A percentile compares a stretch with the other conserved stretches of the same genome.
Evolutionary conservation across 2,113 vertebrate species (phyloP).

Genomic region (Dolichallabes microphthalmus): DNA sequence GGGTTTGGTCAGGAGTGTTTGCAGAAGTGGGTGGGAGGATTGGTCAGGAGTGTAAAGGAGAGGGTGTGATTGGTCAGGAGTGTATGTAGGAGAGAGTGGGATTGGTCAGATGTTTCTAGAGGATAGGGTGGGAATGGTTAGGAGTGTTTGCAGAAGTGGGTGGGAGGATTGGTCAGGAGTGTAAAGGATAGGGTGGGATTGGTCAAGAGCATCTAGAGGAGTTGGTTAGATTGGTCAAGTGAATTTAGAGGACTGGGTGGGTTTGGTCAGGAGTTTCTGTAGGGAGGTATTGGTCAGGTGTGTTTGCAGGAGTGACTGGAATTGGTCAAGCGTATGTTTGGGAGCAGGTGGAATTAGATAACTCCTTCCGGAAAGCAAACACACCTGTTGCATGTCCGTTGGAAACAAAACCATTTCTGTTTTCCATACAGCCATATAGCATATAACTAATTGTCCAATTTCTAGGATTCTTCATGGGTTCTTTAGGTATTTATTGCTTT

Average conservation of each 20-base stretch:
- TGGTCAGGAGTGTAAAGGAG: neutral
- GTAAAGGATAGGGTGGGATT: neutral
- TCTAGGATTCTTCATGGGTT: neutral
- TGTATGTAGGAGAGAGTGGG: neutral
- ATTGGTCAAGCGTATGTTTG: neutral
- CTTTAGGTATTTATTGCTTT: neutral
- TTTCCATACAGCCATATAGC: neutral
- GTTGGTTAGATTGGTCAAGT: too few species aligned
- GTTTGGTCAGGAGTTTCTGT: neutral
- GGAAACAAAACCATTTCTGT: neutral
- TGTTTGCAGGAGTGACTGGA: too few species aligned
- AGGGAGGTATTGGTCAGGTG: neutral
- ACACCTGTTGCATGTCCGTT: neutral
- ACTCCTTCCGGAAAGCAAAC: neutral
- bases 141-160: neutral
- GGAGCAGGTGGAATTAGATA: neutral
- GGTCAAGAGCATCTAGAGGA: neutral
- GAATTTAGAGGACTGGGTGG: neutral
- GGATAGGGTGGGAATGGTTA: neutral
- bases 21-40: neutral
- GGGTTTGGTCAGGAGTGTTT: neutral
- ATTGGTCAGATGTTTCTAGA: neutral
- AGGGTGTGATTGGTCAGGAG: neutral
- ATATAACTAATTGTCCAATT: neutral
- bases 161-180: neutral